These are phyloP conservation scores for Cheilosia scutellata DNA, from an alignment of 2,888 invertebrate genomes.

Conservation along the genomic window DNA sequence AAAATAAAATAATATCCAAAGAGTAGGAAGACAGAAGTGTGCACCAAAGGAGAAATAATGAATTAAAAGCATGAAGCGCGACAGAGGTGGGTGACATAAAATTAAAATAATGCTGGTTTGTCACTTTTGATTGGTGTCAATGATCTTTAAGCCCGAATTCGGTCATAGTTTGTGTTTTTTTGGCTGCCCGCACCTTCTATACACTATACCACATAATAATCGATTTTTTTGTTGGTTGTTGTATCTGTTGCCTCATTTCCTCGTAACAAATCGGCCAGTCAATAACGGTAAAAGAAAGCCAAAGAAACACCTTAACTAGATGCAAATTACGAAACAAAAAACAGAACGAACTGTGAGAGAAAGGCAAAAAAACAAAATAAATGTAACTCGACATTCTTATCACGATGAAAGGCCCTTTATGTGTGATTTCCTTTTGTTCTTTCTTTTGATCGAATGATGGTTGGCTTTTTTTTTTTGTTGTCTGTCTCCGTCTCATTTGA, in stretches of 20 bases:
- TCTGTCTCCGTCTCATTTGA: neutral
- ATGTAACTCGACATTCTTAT: constrained; percentile 22
- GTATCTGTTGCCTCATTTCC: neutral
- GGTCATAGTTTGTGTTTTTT: constrained; percentile 43
- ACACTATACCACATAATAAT: neutral
- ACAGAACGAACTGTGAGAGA: constrained; percentile 1
- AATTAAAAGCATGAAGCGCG: constrained; percentile 16
- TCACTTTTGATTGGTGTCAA: constrained; percentile 67
- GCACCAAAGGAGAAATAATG: constrained; percentile 6
- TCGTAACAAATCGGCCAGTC: neutral
- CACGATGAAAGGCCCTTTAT: constrained; percentile 23
- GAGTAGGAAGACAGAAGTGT: neutral
- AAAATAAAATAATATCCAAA: neutral
- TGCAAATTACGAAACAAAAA: constrained; percentile 30
- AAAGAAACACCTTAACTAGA: constrained; percentile 25
- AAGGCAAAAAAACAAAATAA: neutral
- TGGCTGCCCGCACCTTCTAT: neutral
- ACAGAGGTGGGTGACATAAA: constrained; percentile 12
- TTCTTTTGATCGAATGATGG: constrained; percentile 1
- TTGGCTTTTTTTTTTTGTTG: neutral
- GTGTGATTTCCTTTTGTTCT: constrained; percentile 15
- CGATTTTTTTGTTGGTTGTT: constrained; percentile 6
- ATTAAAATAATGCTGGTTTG: constrained; percentile 37
- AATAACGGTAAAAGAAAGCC: constrained; percentile 26
- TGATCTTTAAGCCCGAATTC: constrained; percentile 68